Base-by-base conservation (phyloP, 2,888 invertebrate species). In the Mimachlamys varia region DNA sequence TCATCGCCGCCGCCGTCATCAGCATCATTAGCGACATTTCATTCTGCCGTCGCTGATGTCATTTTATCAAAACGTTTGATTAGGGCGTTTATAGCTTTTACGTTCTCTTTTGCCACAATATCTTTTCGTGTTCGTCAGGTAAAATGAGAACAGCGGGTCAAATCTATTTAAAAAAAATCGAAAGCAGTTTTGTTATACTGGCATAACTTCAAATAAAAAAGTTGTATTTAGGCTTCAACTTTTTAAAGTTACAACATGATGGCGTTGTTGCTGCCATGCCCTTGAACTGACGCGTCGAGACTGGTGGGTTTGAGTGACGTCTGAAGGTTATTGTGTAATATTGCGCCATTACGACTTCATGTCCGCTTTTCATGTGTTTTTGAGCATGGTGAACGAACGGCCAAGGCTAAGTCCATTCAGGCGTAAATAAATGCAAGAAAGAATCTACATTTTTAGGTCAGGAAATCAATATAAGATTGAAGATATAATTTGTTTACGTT, bases 121-220 rank as follows among this genome's bases (percentile, higher is more conserved):
- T 12, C 17, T 2, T 5, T 53, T 19, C 53, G 53, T 17, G 17
- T 19, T 0, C 33, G 13, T 33, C 58, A 76, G 12, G 76, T 33
- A 33, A 76, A 12, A 76, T 33, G 10, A 15, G 22, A 33, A 27
- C 27, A 76, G 0, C 33, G 7, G 76, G 33, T 76, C 13, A 76
- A 76, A 15, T 15, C 17, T 33, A 76, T 12, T 76, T 76, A 33
- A 27, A 62, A 22, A 62, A 76, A 76, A 76, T 76, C 76, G 76
- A 27, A 27, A 2, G 33, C 33, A 33, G 27, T 76, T 15, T 76
- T 76, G 76, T 76, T 12, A 4, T 7, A 33, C 27, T 76, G 76
- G 27, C 76, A 76, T 76, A 76, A 27, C 76, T 76, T 76, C 76
- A 76, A 76, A 76, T 76, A 76, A 33, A 10, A 44, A 22, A 62